Evolutionary conservation across 2,888 invertebrate genomes (phyloP), one percentile per base, ranked within the genome.

Genomic region (Nomada ruficornis): DNA sequence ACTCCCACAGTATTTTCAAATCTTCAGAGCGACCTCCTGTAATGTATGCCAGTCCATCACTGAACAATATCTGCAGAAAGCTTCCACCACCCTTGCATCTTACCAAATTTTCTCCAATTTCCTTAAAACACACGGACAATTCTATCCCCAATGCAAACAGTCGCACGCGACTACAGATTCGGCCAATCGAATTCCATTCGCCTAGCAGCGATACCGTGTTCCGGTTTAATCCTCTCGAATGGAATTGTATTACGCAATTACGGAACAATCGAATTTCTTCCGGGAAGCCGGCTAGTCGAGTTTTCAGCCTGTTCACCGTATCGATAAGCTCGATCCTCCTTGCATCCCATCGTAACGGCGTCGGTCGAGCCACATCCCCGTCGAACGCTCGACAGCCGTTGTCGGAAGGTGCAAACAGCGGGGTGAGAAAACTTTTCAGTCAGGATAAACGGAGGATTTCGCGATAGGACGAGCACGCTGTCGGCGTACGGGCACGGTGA

Each of bases 391-490:
- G 60, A 13, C 54, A 55, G 60, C n/a, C 55, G 44, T 62, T 72
- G 77, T 42, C 60, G 44, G 36, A 23, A 72, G 63, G 65, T 71
- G 84, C 81, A 77, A 84, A 84, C 62, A 74, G 67, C 44, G 62
- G 10, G 42, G 69, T 50, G 68, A 64, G 84, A 62, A 87, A 87
- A 87, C 71, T 87, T 85, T 82, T 57, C 69, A 72, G 67, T 67
- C 69, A 50, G 82, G 87, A 84, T 87, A 87, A 85, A 87, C 85
- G 76, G 42, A 71, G 80, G 83, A 78, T 81, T 74, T 69, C 36
- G 77, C 76, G 76, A 74, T 59, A 83, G 75, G 57, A 60, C 47
- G 69, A 65, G 55, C 36, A 50, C 15, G 55, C 42, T 23, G 23
- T 13, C 18, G 55, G 23, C 23, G 59, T 18, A 44, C 18, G 26